phyloP scores from a whole-genome alignment of 2,888 invertebrate species.

The Allacma fusca region DNA sequence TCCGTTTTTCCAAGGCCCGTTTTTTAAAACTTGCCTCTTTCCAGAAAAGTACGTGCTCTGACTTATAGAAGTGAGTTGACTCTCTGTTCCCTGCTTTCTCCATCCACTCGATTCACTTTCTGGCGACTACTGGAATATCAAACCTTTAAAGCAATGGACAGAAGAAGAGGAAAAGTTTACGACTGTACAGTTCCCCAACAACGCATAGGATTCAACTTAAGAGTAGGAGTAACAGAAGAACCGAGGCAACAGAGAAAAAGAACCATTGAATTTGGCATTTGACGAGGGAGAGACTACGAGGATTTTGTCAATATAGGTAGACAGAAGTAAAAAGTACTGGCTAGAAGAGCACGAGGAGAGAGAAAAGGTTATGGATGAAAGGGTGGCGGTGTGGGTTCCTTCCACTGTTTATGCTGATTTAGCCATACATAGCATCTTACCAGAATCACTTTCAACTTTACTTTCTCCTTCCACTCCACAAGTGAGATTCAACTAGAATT shows the following conservation, averaged over 20 bases:
- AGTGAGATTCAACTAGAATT: constrained; percentile 29
- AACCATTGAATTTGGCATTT: constrained; percentile 25
- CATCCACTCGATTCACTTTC: constrained; percentile 54
- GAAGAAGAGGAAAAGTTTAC: constrained; percentile 27
- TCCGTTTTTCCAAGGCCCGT: constrained; percentile 55
- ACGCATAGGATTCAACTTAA: neutral
- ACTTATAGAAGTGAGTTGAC: constrained; percentile 40
- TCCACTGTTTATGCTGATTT: constrained; percentile 35
- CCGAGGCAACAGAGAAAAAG: no score
- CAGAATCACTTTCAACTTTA: constrained; percentile 21
- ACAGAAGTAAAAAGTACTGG: constrained; percentile 6
- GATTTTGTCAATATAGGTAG: constrained; percentile 16
- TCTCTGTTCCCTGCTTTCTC: neutral
- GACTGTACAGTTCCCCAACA: neutral
- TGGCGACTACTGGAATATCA: constrained; percentile 54
- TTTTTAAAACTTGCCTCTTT: constrained; percentile 60
- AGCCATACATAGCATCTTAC: neutral
- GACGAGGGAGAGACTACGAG: neutral
- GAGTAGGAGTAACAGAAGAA: neutral
- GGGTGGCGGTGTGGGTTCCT: constrained; percentile 24
- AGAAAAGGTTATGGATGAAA: constrained; percentile 36
- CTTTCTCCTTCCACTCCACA: constrained; percentile 22
- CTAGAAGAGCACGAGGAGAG: constrained; percentile 14
- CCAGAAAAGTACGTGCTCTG: constrained; percentile 52
- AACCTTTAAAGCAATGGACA: constrained; percentile 42